These are phyloP conservation scores for Melanerpes formicivorus DNA, from an alignment of 2,113 vertebrate species.

Conservation along the genomic window DNA sequence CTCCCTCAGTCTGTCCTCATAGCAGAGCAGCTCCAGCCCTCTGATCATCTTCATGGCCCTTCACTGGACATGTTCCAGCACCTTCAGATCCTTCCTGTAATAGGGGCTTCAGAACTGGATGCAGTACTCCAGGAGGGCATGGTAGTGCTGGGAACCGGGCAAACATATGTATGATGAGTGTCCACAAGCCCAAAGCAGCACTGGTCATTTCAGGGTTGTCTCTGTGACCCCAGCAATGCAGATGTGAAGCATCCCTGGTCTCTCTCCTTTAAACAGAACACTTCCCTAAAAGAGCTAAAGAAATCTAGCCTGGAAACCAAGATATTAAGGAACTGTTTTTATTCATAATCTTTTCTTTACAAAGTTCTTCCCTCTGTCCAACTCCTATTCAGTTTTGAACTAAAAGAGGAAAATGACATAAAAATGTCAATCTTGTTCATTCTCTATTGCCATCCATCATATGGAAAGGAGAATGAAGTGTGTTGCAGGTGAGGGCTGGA, in stretches of 20 bases:
- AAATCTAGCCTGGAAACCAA: background rate
- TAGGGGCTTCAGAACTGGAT: too few species aligned
- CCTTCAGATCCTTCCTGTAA: too few species aligned
- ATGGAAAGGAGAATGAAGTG: background rate
- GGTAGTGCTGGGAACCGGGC: background rate
- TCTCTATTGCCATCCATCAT: background rate
- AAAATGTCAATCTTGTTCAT: background rate
- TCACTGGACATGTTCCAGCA: too few species aligned
- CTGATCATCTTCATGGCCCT: too few species aligned
- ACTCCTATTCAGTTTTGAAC: background rate
- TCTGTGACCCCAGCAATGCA: background rate
- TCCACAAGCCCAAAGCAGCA: conserved; percentile 28
- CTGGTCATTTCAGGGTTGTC: background rate
- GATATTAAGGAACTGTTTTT: background rate
- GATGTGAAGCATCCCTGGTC: background rate
- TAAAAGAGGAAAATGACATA: background rate
- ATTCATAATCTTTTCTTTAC: background rate
- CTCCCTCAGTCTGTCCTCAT: too few species aligned
- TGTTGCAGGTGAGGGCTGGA: background rate
- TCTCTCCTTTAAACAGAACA: background rate
- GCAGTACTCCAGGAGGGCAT: background rate
- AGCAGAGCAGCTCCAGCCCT: too few species aligned
- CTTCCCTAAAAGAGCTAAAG: background rate
- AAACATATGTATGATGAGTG: background rate
- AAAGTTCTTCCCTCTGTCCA: background rate